These are phyloP conservation scores for Melanotaenia duboulayi DNA, from an alignment of 2,113 vertebrate species.

Conservation along the genomic window DNA sequence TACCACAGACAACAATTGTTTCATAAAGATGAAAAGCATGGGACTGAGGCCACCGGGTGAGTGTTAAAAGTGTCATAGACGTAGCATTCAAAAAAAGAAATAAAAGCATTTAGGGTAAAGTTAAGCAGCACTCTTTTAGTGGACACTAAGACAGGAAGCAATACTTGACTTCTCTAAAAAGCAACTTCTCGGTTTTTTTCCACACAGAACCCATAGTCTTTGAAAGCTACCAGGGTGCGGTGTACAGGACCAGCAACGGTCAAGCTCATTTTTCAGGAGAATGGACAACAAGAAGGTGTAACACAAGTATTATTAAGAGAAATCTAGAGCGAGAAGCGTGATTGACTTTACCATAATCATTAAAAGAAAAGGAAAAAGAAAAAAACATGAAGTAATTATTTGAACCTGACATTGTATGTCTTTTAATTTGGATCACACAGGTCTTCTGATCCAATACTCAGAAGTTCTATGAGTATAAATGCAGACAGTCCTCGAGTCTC, in stretches of 20 bases:
- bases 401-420: background rate
- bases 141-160: background rate
- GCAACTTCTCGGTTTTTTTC: slow-evolving; percentile 24
- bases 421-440: slow-evolving; percentile 17
- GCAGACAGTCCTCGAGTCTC: slow-evolving; percentile 22
- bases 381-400: background rate
- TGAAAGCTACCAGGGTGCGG: slow-evolving; percentile 81
- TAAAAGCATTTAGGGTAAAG: background rate
- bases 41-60: slow-evolving; percentile 88
- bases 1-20: slow-evolving; percentile 85
- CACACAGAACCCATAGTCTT: slow-evolving; percentile 86
- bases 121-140: background rate
- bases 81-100: background rate
- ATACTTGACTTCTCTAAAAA: background rate
- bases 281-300: slow-evolving; percentile 84
- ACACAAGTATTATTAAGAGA: background rate
- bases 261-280: slow-evolving; percentile 51
- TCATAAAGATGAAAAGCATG: slow-evolving; percentile 88
- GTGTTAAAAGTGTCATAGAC: background rate
- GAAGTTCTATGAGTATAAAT: slow-evolving; percentile 9
- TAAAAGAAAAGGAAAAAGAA: background rate
- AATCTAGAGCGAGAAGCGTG: background rate
- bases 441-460: slow-evolving; percentile 41
- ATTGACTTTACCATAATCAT: slow-evolving; percentile 4
- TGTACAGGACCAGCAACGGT: slow-evolving; percentile 21